A percentile compares a stretch with the other conserved stretches of the same genome.
phyloP scores from a whole-genome alignment of 2,113 vertebrate genomes.

The Sylvietta virens region DNA sequence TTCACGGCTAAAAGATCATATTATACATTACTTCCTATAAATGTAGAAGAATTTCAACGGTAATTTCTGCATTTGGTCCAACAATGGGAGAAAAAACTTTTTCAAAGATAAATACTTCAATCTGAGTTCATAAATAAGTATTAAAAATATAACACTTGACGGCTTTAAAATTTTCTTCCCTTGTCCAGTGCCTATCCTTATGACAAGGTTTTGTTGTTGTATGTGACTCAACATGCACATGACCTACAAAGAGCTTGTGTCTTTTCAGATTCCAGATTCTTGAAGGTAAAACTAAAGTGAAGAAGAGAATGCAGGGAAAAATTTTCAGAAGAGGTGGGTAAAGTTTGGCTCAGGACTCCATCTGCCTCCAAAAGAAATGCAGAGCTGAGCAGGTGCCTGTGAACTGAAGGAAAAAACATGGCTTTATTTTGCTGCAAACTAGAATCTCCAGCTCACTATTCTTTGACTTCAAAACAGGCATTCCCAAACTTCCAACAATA shows the following conservation, averaged over 20 bases:
- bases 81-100: neutral
- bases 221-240: neutral
- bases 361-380: neutral
- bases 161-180: neutral
- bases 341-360: neutral
- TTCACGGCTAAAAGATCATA: neutral
- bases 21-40: neutral
- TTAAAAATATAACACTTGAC: neutral
- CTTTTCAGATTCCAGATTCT: neutral
- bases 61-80: neutral
- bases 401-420: neutral
- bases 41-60: neutral
- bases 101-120: neutral
- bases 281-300: neutral
- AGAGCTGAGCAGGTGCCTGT: neutral
- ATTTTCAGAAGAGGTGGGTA: neutral
- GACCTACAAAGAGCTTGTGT: fast-evolving
- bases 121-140: neutral
- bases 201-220: neutral
- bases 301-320: neutral
- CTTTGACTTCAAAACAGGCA: neutral
- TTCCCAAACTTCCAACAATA: neutral
- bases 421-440: neutral
- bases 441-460: neutral
- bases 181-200: neutral